Percentiles rank a stretch among this genome's conserved stretches.
phyloP scores from a whole-genome alignment of 2,113 vertebrate genomes.

The Mus spicilegus region DNA sequence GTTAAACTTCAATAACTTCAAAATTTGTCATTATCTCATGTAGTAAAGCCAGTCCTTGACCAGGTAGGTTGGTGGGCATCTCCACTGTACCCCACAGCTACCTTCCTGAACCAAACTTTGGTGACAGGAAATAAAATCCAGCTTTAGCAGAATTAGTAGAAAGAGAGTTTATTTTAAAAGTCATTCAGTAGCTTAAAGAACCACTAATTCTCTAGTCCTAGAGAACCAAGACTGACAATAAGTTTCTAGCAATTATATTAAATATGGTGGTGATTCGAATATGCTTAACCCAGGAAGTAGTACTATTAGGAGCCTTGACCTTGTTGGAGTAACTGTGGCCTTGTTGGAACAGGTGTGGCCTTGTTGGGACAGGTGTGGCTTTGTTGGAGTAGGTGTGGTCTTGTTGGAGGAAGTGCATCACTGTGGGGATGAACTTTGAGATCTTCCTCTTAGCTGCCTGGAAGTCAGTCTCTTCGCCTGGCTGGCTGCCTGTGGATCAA shows the following conservation, averaged over 20 bases:
- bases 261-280: not conserved
- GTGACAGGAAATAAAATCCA: conserved; percentile 6
- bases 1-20: not conserved
- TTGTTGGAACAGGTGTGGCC: too few species aligned
- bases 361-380: too few species aligned
- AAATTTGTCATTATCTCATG: not conserved
- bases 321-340: too few species aligned
- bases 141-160: not conserved
- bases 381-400: too few species aligned
- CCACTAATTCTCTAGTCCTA: not conserved
- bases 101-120: not conserved
- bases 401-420: too few species aligned
- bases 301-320: too few species aligned
- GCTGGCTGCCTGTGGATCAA: too few species aligned
- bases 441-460: too few species aligned
- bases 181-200: not conserved
- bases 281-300: too few species aligned
- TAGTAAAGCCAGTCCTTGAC: not conserved
- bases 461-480: too few species aligned
- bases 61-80: not conserved
- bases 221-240: not conserved
- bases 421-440: too few species aligned
- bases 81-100: not conserved
- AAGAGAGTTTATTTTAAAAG: not conserved
- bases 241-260: not conserved